Base-by-base conservation (phyloP, 2,888 invertebrate species). In the Ennomos quercinarius region DNA sequence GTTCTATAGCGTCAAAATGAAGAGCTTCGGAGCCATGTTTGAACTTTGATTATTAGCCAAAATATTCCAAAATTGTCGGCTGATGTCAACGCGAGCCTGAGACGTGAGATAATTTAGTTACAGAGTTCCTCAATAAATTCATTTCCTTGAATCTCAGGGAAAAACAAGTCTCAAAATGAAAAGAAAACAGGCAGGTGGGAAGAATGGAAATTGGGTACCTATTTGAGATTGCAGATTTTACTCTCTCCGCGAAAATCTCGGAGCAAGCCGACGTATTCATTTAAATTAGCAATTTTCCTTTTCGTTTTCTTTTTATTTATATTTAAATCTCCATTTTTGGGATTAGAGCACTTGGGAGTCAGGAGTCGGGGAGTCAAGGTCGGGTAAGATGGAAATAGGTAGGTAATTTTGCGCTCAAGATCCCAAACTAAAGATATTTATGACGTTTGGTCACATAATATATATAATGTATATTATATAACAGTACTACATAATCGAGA, bases 121-220 rank as follows among this genome's bases (percentile, higher is more conserved):
- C 58, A 36, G 37, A 59, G 57, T 59, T 43, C 58, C 57, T 63
- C 64, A 67, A 62, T 64, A 66, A 66, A 70, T 64, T 66, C 59
- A 67, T 70, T 70, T 67, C 61, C 57, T 17, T 41, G 47, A 71
- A 70, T 64, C 46, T 43, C 35, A 53, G 39, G 62, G 52, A 44
- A 66, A 58, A 68, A 58, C 61, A 67, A 62, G 47, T 62, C 56
- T 43, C 48, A 64, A 67, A 70, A 70, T 72, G 67, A 63, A 74
- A 74, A 70, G 69, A 74, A 74, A 72, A 72, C 68, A 73, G 70
- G 68, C 65, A 73, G 68, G 66, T 64, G 62, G 66, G 64, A 58
- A 64, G 70, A 74, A 70, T 65, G 66, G 64, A 67, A 66, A 70
- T 66, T 67, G 52, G 66, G 58, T 66, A 67, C 64, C 57, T 67